A percentile compares a stretch with the other conserved stretches of the same genome.
Evolutionary conservation across 2,797 vertebrate species (phyloP).

Genomic region (Sebastes vulpes): DNA sequence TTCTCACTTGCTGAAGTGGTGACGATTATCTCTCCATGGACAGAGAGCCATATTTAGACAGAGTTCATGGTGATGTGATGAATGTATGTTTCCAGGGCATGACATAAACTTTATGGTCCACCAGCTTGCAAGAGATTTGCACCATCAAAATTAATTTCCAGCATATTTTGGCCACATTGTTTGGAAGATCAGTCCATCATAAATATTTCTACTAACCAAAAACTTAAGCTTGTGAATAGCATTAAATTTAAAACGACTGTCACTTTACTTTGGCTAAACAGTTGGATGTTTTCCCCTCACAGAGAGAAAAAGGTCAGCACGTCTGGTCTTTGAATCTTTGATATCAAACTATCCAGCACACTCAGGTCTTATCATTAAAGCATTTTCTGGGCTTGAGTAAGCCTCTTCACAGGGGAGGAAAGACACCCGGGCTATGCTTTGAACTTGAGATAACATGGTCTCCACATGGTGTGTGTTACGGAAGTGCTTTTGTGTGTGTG

Average conservation of each 20-base stretch:
- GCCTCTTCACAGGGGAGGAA: slow-evolving; percentile 60
- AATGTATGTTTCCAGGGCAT: background rate
- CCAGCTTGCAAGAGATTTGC: background rate
- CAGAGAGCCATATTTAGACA: background rate
- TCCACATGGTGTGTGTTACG: slow-evolving; percentile 75
- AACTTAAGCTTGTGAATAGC: background rate
- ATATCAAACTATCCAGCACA: slow-evolving; percentile 65
- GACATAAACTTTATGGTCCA: background rate
- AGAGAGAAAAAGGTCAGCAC: slow-evolving; percentile 49
- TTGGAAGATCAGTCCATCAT: background rate
- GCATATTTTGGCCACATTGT: background rate
- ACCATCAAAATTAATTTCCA: background rate
- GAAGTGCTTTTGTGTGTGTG: slow-evolving; percentile 26
- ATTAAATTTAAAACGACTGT: background rate
- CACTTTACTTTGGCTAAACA: background rate
- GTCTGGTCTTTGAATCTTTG: slow-evolving; percentile 61
- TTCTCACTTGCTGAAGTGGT: background rate
- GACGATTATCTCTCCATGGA: background rate
- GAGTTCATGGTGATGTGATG: background rate
- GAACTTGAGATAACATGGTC: slow-evolving; percentile 83
- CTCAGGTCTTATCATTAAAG: slow-evolving; percentile 81
- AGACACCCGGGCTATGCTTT: slow-evolving; percentile 71
- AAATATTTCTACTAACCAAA: background rate
- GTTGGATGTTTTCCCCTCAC: slow-evolving; percentile 16
- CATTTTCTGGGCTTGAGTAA: slow-evolving; percentile 79